Percentiles rank a stretch among this genome's conserved stretches.
These are phyloP conservation scores for Trisateles emortualis DNA, from an alignment of 2,888 invertebrate species.

Conservation along the genomic window DNA sequence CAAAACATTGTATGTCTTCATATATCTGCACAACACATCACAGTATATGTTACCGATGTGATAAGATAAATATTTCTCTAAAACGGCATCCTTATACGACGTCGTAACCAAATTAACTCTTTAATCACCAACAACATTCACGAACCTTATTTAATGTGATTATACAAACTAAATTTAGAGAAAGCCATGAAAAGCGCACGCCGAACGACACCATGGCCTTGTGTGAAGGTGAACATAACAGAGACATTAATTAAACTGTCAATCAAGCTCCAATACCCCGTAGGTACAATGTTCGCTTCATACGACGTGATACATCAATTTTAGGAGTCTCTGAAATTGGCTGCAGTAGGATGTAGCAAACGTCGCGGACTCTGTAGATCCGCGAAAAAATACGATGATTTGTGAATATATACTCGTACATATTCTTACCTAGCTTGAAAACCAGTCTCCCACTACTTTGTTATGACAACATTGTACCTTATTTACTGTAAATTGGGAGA, in stretches of 20 bases:
- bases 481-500: no score
- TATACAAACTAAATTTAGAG: conserved; percentile 32
- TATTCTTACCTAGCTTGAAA: no score
- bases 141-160: conserved; percentile 33
- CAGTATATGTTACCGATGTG: no score
- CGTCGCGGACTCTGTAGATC: no score
- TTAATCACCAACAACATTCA: conserved; percentile 21
- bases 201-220: conserved; percentile 33
- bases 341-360: no score
- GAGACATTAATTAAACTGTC: conserved; percentile 68
- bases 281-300: conserved; percentile 58
- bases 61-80: background rate
- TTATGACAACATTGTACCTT: no score
- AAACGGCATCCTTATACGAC: conserved; percentile 1
- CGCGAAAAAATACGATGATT: no score
- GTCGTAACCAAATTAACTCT: conserved; percentile 1
- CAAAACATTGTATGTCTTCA: no score
- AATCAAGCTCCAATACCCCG: conserved; percentile 57
- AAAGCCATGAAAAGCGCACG: conserved; percentile 39
- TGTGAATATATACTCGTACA: no score
- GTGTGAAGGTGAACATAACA: conserved; percentile 50
- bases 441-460: no score
- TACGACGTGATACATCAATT: conserved; percentile 56
- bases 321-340: conserved; percentile 31
- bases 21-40: no score